phyloP scores from a whole-genome alignment of 1,140 invertebrate species.

The Diorhabda elongata region DNA sequence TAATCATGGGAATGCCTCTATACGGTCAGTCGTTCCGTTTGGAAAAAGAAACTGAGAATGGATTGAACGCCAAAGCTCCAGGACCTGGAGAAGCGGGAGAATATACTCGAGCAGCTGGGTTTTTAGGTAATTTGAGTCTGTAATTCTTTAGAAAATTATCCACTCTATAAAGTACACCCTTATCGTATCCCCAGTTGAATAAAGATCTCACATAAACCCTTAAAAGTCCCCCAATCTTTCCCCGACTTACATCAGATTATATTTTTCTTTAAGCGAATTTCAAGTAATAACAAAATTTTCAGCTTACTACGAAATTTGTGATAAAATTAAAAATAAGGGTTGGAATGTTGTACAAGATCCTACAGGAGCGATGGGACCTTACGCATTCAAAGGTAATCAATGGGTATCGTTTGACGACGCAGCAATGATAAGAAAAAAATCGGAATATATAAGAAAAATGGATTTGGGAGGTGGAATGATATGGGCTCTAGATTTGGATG shows the following conservation, averaged over 20 bases:
- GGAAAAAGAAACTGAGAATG: constrained; percentile 54
- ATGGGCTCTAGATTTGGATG: constrained; percentile 86
- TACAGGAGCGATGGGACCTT: constrained; percentile 74
- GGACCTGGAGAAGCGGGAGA: constrained; percentile 73
- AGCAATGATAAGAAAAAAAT: constrained; percentile 72
- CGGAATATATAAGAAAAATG: constrained; percentile 69
- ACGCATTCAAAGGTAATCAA: constrained; percentile 78
- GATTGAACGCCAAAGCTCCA: constrained; percentile 69
- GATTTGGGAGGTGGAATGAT: constrained; percentile 84
- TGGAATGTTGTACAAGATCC: constrained; percentile 79
- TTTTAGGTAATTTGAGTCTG: constrained; percentile 41
- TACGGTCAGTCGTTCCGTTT: constrained; percentile 84
- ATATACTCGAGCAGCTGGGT: constrained; percentile 78
- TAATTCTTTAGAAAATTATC: no score
- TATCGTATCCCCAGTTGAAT: no score
- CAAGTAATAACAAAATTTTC: constrained; percentile 42
- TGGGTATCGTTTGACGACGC: constrained; percentile 88
- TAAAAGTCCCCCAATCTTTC: no score
- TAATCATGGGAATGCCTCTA: constrained; percentile 86
- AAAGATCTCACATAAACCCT: no score
- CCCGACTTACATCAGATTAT: no score
- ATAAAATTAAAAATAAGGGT: constrained; percentile 66
- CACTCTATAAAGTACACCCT: no score
- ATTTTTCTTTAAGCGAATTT: no score
- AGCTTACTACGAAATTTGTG: constrained; percentile 87